Percentiles rank a stretch among this genome's conserved stretches.
These are phyloP conservation scores for Natator depressus DNA, from an alignment of 2,113 vertebrate species.

Conservation along the genomic window DNA sequence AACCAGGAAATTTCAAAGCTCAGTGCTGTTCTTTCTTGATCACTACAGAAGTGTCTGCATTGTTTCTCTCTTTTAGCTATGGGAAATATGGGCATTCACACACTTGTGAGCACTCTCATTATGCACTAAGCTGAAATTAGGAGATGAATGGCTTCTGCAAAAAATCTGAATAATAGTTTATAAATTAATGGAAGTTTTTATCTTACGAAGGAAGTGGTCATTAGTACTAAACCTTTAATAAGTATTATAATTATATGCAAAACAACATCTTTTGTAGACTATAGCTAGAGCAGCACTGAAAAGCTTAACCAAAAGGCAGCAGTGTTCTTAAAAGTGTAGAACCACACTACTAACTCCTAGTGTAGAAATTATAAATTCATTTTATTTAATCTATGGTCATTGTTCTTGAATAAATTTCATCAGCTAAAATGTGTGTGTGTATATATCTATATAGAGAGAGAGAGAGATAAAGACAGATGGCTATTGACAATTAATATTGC, in stretches of 20 bases:
- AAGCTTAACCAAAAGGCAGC: not conserved
- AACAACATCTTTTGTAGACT: slow-evolving; percentile 10
- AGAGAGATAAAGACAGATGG: not conserved
- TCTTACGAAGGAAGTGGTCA: not conserved
- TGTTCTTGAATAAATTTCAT: not conserved
- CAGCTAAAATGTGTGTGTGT: not conserved
- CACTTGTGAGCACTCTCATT: not conserved
- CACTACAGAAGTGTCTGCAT: not conserved
- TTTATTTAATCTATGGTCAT: not conserved
- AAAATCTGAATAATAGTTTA: not conserved
- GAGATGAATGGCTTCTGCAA: not conserved
- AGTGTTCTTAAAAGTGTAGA: slow-evolving; percentile 25
- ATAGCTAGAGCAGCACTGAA: not conserved
- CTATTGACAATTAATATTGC: slow-evolving; percentile 23
- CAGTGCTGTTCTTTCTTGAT: not conserved
- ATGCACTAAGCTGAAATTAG: not conserved
- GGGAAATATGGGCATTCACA: not conserved
- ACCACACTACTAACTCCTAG: slow-evolving; percentile 13
- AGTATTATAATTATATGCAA: slow-evolving; percentile 1
- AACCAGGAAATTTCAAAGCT: not conserved
- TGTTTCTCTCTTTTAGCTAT: not conserved
- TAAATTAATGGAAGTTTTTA: not conserved
- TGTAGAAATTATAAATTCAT: not conserved
- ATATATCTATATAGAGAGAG: no score
- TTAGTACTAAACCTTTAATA: not conserved